Percentiles rank a stretch among this genome's conserved stretches.
Evolutionary conservation across 1,140 invertebrate species (phyloP).

Genomic region (Apis laboriosa): DNA sequence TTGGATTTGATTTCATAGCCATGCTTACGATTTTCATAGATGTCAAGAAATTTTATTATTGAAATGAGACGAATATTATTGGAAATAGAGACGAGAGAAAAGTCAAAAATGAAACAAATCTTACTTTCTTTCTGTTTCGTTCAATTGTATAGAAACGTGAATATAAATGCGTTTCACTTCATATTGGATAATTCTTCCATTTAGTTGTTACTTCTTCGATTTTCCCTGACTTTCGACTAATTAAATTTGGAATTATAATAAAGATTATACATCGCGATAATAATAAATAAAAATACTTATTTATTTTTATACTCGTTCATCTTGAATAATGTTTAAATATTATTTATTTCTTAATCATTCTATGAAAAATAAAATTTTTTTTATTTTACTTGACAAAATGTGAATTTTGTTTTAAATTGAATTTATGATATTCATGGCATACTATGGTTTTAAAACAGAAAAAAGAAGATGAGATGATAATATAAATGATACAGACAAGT

Average conservation of each 20-base stretch:
- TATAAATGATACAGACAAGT: neutral
- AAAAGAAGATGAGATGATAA: neutral
- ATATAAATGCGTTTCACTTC: constrained; percentile 9
- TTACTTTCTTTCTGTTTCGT: neutral
- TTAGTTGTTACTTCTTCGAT: neutral
- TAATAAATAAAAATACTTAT: neutral
- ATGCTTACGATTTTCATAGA: neutral
- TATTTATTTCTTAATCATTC: neutral
- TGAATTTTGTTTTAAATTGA: neutral
- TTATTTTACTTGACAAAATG: neutral
- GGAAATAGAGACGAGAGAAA: neutral
- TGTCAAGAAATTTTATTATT: constrained; percentile 3
- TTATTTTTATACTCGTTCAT: neutral
- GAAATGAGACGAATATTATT: neutral
- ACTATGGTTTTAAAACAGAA: neutral
- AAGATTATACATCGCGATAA: neutral
- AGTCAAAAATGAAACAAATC: neutral
- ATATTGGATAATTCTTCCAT: neutral
- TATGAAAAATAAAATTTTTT: neutral
- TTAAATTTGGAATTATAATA: neutral
- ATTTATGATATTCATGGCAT: neutral
- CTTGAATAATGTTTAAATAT: neutral
- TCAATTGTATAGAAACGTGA: neutral
- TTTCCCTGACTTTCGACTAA: neutral
- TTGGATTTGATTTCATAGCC: constrained; percentile 36